phyloP scores from a whole-genome alignment of 2,888 invertebrate species.

The Cheiracanthium punctorium region DNA sequence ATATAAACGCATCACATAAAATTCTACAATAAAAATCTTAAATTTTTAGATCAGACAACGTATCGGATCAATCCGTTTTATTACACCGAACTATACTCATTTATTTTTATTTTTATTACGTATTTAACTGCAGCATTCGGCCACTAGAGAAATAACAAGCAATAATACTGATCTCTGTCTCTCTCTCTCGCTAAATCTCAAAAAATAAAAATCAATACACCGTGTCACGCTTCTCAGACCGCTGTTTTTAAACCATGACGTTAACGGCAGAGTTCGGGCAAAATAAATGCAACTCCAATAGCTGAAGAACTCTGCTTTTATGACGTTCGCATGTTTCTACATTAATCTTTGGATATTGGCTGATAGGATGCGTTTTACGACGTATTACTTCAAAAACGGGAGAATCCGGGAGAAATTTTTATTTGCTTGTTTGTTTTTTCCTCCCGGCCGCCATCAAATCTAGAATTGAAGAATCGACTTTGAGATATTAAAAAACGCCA shows the following conservation, averaged over 20 bases:
- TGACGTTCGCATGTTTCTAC: slow-evolving; percentile 33
- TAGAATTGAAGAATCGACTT: slow-evolving; percentile 66
- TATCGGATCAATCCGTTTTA: too few species aligned
- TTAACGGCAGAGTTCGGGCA: slow-evolving; percentile 21
- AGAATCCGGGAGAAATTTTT: slow-evolving; percentile 23
- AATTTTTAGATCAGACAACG: too few species aligned
- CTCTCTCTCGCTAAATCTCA: slow-evolving; percentile 33
- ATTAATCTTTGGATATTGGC: slow-evolving; percentile 67
- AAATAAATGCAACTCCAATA: slow-evolving; percentile 18
- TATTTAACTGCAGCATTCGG: not conserved
- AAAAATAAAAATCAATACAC: slow-evolving; percentile 9
- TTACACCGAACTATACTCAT: too few species aligned
- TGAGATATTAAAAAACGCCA: slow-evolving; percentile 56
- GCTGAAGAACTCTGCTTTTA: slow-evolving; percentile 41
- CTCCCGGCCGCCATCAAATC: slow-evolving; percentile 43
- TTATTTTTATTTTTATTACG: not conserved
- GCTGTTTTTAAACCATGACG: slow-evolving; percentile 49
- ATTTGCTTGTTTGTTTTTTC: slow-evolving; percentile 5
- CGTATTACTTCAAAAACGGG: slow-evolving; percentile 61
- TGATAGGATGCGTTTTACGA: slow-evolving; percentile 65
- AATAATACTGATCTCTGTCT: not conserved
- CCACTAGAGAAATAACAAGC: not conserved
- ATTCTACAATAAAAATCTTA: too few species aligned
- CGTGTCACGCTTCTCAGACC: slow-evolving; percentile 38
- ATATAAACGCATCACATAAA: too few species aligned